Evolutionary conservation across 2,113 vertebrate species (phyloP).

Genomic region (Xiphophorus hellerii): DNA sequence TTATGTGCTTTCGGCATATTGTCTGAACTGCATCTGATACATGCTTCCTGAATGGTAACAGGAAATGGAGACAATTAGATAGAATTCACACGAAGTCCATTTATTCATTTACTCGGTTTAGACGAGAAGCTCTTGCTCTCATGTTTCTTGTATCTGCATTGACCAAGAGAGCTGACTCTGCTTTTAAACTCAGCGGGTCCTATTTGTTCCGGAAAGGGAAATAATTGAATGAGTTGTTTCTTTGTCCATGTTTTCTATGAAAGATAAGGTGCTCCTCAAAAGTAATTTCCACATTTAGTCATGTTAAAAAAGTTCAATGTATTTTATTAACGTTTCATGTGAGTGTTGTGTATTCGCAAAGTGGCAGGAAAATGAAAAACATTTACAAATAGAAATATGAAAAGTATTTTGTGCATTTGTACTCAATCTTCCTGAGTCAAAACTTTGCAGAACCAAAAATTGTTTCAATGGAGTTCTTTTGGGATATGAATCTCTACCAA

Average conservation of each 20-base stretch:
- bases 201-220: background rate
- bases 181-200: background rate
- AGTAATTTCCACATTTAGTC: background rate
- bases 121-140: slow-evolving; percentile 2
- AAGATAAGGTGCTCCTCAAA: background rate
- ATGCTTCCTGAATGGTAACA: slow-evolving; percentile 13
- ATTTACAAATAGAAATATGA: background rate
- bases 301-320: background rate
- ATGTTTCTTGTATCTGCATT: slow-evolving; percentile 23
- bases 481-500: too few species aligned
- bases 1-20: background rate
- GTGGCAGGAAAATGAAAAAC: background rate
- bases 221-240: background rate
- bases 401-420: background rate
- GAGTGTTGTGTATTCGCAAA: background rate
- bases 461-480: too few species aligned
- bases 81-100: background rate
- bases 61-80: slow-evolving; percentile 19
- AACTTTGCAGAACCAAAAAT: too few species aligned
- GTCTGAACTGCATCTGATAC: slow-evolving; percentile 6
- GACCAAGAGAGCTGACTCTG: slow-evolving; percentile 13
- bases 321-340: background rate
- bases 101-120: slow-evolving; percentile 13
- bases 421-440: too few species aligned
- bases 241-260: background rate